Conservation (phyloP, 2,888 invertebrate species). For the Hipparchia semele region DNA sequence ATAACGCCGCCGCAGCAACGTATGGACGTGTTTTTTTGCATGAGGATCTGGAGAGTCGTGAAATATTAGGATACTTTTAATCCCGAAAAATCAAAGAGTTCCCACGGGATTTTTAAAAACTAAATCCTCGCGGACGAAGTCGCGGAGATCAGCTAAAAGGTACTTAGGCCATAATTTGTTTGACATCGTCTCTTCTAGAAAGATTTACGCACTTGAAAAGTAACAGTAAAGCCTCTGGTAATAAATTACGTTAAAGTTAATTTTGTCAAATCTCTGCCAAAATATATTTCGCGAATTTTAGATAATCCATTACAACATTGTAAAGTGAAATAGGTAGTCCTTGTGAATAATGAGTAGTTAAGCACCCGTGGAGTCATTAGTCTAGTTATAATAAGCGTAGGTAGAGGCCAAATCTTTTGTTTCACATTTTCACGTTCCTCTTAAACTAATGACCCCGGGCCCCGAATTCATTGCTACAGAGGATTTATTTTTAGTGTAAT, state of each 20-base stretch:
- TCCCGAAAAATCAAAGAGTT: too few relatives aligned
- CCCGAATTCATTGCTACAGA: constrained; percentile 3
- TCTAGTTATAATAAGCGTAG: constrained; percentile 26
- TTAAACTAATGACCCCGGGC: constrained; percentile 22
- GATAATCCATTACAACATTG: constrained; percentile 7
- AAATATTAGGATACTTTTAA: too few relatives aligned
- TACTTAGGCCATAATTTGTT: too few relatives aligned
- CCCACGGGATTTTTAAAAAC: too few relatives aligned
- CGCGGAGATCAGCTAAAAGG: too few relatives aligned
- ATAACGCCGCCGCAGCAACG: too few relatives aligned
- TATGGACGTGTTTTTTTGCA: too few relatives aligned
- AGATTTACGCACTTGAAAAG: too few relatives aligned
- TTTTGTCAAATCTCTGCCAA: not conserved
- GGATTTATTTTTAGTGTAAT: not conserved
- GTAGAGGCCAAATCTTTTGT: constrained; percentile 26
- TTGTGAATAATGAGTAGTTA: constrained; percentile 9
- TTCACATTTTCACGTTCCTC: constrained; percentile 22
- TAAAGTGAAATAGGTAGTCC: constrained; percentile 9
- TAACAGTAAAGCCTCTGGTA: too few relatives aligned
- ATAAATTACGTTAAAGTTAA: not conserved
- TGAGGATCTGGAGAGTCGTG: too few relatives aligned
- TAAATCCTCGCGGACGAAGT: too few relatives aligned
- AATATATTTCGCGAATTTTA: constrained; percentile 36
- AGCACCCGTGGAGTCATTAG: constrained; percentile 20
- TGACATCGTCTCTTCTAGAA: too few relatives aligned